These are phyloP conservation scores for Eupsittula cactorum DNA, from an alignment of 2,113 vertebrate species.

Conservation along the genomic window DNA sequence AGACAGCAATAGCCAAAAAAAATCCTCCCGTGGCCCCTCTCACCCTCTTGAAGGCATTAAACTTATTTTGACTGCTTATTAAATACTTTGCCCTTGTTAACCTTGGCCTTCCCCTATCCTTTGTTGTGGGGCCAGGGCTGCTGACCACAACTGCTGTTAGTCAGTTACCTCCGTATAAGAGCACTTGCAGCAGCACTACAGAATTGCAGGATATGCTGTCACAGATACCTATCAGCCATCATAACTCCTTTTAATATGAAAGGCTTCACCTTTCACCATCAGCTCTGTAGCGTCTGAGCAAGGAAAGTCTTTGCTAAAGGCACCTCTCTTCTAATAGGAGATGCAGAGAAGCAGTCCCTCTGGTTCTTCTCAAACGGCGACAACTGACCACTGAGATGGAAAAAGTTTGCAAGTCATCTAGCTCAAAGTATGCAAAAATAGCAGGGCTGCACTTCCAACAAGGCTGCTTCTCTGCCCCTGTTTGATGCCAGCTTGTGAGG, in stretches of 20 bases:
- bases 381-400: slow-evolving; percentile 21
- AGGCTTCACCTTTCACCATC: not conserved
- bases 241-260: not conserved
- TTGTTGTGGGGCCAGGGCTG: not conserved
- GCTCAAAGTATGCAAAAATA: slow-evolving; percentile 32
- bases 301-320: not conserved
- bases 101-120: not conserved
- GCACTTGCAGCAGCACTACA: not conserved
- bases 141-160: not conserved
- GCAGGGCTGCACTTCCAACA: slow-evolving; percentile 1
- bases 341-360: not conserved
- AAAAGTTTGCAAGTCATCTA: not conserved
- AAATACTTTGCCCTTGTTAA: not conserved
- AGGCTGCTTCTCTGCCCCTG: not conserved
- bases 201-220: not conserved
- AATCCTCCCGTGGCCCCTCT: not conserved
- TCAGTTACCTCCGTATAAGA: not conserved
- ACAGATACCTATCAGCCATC: not conserved
- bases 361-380: slow-evolving; percentile 35
- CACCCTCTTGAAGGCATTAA: not conserved
- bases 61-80: not conserved
- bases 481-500: not conserved
- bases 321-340: not conserved
- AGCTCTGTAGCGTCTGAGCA: not conserved
- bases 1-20: not conserved